Conservation (phyloP, 2,797 vertebrate species). For the Darevskia mixta region DNA sequence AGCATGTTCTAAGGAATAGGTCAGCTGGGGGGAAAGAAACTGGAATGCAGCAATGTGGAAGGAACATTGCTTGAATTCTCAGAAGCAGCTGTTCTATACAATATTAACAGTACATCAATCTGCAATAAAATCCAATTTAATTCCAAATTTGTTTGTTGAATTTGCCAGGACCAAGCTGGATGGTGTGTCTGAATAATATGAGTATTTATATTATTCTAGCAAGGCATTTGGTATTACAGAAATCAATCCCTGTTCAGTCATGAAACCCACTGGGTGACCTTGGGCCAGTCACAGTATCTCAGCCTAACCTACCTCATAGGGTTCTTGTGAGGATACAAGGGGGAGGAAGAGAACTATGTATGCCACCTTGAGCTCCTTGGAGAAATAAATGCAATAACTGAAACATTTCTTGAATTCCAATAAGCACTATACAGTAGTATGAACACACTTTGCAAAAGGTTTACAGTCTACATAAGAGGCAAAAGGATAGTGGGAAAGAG, state of each 20-base stretch:
- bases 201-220: background rate
- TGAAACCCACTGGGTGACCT: too few relatives aligned
- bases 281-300: too few relatives aligned
- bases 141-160: background rate
- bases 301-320: too few relatives aligned
- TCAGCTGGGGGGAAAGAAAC: background rate
- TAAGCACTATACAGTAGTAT: background rate
- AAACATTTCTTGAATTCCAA: background rate
- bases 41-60: background rate
- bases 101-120: background rate
- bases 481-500: background rate
- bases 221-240: background rate
- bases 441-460: background rate
- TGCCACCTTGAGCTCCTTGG: too few relatives aligned
- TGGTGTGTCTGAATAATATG: background rate
- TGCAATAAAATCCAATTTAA: background rate
- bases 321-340: too few relatives aligned
- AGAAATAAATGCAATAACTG: too few relatives aligned
- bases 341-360: too few relatives aligned
- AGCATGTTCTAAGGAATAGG: background rate
- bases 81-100: background rate
- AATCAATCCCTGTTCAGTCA: background rate
- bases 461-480: background rate
- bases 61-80: background rate
- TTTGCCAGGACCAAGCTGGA: background rate